Evolutionary conservation across 2,113 vertebrate genomes (phyloP).

Genomic region (Crotalus viridis): DNA sequence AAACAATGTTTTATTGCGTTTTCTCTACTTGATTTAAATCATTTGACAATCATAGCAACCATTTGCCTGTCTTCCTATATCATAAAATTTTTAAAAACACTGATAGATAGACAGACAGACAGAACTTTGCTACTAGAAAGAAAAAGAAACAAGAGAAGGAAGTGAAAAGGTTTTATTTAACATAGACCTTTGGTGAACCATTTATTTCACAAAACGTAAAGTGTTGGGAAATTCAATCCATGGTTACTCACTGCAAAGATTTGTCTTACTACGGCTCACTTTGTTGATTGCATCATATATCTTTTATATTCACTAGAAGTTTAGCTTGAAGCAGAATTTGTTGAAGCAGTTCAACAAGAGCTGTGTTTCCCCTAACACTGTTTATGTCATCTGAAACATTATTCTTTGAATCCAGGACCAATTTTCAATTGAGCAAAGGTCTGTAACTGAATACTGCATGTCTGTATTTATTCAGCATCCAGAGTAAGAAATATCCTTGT

Average conservation of each 20-base stretch:
- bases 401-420: slow-evolving; percentile 72
- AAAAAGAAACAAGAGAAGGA: slow-evolving; percentile 44
- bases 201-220: slow-evolving; percentile 66
- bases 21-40: slow-evolving; percentile 75
- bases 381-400: slow-evolving; percentile 77
- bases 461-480: slow-evolving; percentile 76
- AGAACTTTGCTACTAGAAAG: slow-evolving; percentile 48
- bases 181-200: slow-evolving; percentile 62
- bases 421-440: slow-evolving; percentile 76
- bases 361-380: slow-evolving; percentile 71
- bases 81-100: slow-evolving; percentile 69
- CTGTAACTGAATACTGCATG: slow-evolving; percentile 74
- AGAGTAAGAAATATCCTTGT: slow-evolving; percentile 65
- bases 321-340: slow-evolving; percentile 80
- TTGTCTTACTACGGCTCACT: slow-evolving; percentile 74
- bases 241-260: slow-evolving; percentile 65
- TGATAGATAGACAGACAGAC: slow-evolving; percentile 19
- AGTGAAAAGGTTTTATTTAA: slow-evolving; percentile 68
- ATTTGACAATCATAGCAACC: slow-evolving; percentile 75
- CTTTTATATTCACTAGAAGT: slow-evolving; percentile 77
- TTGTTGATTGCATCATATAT: slow-evolving; percentile 80
- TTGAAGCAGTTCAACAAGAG: slow-evolving; percentile 67
- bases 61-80: slow-evolving; percentile 67
- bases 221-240: slow-evolving; percentile 72
- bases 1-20: slow-evolving; percentile 69